Base-by-base conservation (phyloP, 2,113 vertebrate genomes). In the Oriolus oriolus region DNA sequence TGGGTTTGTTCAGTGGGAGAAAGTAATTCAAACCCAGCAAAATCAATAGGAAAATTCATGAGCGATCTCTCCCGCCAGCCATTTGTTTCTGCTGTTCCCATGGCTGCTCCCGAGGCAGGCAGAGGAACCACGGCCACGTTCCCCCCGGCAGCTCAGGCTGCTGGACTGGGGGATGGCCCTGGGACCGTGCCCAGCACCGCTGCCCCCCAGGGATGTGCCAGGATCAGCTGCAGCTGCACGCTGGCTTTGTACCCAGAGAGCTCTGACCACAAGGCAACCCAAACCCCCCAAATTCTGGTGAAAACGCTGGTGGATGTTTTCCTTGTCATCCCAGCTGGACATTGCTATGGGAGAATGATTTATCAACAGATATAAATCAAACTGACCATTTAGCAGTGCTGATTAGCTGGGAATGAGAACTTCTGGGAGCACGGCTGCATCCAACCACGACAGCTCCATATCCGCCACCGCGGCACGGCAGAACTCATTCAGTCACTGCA, bases 401-500 rank as follows among this genome's bases (percentile, higher is more conserved):
- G 86, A 52, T 52, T 20, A 78, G 52, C 71, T 65, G 17, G 56
- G 10, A 42, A 52, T 7, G 80, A 63, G 91, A 22, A 18, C 68
- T 90, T 45, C 59, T 81, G 95, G 89, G 57, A 60, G 39, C 54
- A 39, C 47, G 17, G 13, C 79, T 2, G 0, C 60, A 8, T 39
- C 85, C 26, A 7, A 75, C 53, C 81, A 44, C 2, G 42, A 11
- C 74, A 70, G 68, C 54, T 44, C 56, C 30, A 8, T 19, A 27
- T 12, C 45, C 1, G 1, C 39, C 1, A 4, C 50, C 7, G 0
- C 0, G 0, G 44, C 50, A 2, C 5, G 2, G 78, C 69, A 30
- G 11, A 18, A 10, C 85, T 61, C 93, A 10, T 56, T 31, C 10
- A 39, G 41, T 4, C 61, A 5, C 52, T 3, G 27, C 7, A 0